Percentiles rank a stretch among this genome's conserved stretches.
Evolutionary conservation across 2,113 vertebrate species (phyloP).

Genomic region (Perca fluviatilis): DNA sequence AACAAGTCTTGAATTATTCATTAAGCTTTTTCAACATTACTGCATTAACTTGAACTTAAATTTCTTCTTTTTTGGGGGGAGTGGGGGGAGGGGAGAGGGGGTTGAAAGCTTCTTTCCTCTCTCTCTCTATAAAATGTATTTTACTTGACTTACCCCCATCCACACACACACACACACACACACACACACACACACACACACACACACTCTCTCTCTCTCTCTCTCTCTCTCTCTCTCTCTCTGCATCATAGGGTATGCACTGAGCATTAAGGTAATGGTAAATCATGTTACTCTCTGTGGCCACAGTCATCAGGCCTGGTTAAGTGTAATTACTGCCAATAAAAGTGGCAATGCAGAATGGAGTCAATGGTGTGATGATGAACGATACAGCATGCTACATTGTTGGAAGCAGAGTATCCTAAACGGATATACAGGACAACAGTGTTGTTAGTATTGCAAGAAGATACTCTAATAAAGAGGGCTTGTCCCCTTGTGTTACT

Average conservation of each 20-base stretch:
- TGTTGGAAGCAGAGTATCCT: constrained; percentile 4
- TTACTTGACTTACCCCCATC: constrained; percentile 14
- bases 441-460: constrained; percentile 20
- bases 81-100: neutral
- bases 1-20: constrained; percentile 76
- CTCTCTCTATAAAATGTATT: constrained; percentile 32
- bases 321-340: constrained; percentile 70
- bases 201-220: neutral
- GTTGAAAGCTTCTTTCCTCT: constrained; percentile 15
- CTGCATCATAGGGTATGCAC: constrained; percentile 8
- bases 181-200: neutral
- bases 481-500: constrained; percentile 9
- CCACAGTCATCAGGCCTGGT: constrained; percentile 64
- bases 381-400: neutral
- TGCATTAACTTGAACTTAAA: constrained; percentile 60
- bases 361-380: constrained; percentile 46
- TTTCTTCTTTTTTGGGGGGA: constrained; percentile 5
- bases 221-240: neutral
- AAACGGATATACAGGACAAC: constrained; percentile 38
- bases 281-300: constrained; percentile 47
- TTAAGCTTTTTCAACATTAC: constrained; percentile 54
- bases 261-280: constrained; percentile 51
- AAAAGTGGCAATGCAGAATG: constrained; percentile 53
- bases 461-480: constrained; percentile 33
- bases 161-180: neutral